Conservation (phyloP, 2,113 vertebrate genomes). For the Haemorhous mexicanus region DNA sequence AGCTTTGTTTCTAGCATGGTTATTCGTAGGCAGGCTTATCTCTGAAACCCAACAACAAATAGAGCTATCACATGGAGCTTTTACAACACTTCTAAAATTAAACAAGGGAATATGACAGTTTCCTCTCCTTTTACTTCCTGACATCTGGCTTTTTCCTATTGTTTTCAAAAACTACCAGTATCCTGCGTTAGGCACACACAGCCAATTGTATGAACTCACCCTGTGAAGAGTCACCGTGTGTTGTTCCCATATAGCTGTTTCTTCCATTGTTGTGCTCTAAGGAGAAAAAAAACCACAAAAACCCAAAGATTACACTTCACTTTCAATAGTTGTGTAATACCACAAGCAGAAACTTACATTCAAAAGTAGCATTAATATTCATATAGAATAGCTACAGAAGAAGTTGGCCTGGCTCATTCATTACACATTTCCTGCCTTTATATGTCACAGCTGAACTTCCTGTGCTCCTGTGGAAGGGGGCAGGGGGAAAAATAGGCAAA, state of each 20-base stretch:
- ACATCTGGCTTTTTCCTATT: constrained; percentile 89
- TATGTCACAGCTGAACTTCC: constrained; percentile 50
- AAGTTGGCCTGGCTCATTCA: neutral
- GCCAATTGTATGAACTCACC: constrained; percentile 78
- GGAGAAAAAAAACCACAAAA: constrained; percentile 4
- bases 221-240: constrained; percentile 99
- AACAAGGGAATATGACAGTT: constrained; percentile 73
- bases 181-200: constrained; percentile 76
- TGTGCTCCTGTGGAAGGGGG: constrained; percentile 7
- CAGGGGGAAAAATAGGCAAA: neutral
- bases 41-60: neutral
- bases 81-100: constrained; percentile 69
- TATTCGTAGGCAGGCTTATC: neutral
- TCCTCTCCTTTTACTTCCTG: constrained; percentile 86
- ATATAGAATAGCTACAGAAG: neutral
- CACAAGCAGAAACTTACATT: neutral
- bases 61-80: constrained; percentile 23
- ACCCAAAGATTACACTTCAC: neutral
- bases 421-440: constrained; percentile 34
- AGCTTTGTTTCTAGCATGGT: neutral
- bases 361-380: neutral
- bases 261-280: constrained; percentile 97
- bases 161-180: constrained; percentile 75
- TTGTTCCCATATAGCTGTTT: constrained; percentile 99
- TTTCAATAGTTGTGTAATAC: neutral